These are phyloP conservation scores for Python bivittatus DNA, from an alignment of 2,113 vertebrate genomes.

Conservation along the genomic window DNA sequence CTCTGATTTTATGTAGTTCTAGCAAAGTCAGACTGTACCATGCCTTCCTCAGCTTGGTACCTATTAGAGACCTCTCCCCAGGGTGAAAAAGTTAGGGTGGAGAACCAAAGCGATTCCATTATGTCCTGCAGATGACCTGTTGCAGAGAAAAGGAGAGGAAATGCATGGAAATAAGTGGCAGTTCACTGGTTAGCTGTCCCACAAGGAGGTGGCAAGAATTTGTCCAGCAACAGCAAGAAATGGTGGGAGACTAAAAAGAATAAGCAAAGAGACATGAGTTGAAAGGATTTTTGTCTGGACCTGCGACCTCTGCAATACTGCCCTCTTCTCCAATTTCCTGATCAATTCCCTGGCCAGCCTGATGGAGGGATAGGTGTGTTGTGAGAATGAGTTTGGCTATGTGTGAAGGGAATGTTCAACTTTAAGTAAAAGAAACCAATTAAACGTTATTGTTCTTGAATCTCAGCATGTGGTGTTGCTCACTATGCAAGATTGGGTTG, in stretches of 20 bases:
- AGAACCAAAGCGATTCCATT: no score
- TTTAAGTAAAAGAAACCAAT: not conserved
- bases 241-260: no score
- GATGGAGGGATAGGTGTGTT: not conserved
- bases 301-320: not conserved
- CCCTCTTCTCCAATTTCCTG: not conserved
- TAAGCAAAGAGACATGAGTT: not conserved
- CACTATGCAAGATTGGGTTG: not conserved
- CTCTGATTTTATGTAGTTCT: not conserved
- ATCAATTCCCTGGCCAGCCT: not conserved
- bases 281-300: not conserved
- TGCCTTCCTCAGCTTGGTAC: not conserved
- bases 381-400: not conserved
- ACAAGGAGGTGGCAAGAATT: no score
- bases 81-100: no score
- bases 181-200: no score
- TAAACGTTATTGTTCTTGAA: not conserved
- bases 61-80: no score
- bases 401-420: not conserved
- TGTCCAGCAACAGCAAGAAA: no score
- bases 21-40: not conserved
- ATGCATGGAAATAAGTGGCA: no score
- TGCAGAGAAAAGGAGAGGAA: no score
- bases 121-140: no score
- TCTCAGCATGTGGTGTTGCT: not conserved